Conservation (phyloP, 2,888 invertebrate genomes). For the Macrostomum cliftonense region DNA sequence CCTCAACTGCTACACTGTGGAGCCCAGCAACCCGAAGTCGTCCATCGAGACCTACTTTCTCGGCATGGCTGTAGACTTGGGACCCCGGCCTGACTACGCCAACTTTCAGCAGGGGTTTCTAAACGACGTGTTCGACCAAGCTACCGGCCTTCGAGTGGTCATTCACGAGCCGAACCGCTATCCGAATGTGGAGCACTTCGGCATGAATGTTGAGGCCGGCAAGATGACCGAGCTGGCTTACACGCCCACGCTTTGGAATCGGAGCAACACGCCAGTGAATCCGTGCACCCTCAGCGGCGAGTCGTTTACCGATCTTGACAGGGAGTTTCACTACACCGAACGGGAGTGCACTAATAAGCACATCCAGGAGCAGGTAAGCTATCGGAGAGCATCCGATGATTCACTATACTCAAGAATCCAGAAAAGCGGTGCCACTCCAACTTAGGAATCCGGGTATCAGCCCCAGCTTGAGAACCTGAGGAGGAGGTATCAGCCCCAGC, state of each 20-base stretch:
- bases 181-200: constrained; percentile 5
- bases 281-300: constrained; percentile 1
- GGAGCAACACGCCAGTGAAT: constrained; percentile 3
- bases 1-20: constrained; percentile 8
- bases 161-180: constrained; percentile 3
- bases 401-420: no score
- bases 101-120: constrained; percentile 8
- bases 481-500: no score
- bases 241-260: constrained; percentile 4
- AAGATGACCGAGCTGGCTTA: constrained; percentile 8
- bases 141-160: constrained; percentile 5
- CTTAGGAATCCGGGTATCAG: no score
- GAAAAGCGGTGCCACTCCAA: no score
- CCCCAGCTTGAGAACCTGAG: no score
- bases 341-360: constrained; percentile 3
- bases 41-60: constrained; percentile 2
- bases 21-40: neutral
- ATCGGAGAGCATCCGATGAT: no score
- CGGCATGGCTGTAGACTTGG: constrained; percentile 4
- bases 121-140: constrained; percentile 4
- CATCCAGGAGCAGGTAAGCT: neutral
- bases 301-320: neutral
- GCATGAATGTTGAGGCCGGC: constrained; percentile 6
- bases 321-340: neutral
- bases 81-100: constrained; percentile 7